Conservation (phyloP, 2,888 invertebrate genomes). For the Erebia ligea region DNA sequence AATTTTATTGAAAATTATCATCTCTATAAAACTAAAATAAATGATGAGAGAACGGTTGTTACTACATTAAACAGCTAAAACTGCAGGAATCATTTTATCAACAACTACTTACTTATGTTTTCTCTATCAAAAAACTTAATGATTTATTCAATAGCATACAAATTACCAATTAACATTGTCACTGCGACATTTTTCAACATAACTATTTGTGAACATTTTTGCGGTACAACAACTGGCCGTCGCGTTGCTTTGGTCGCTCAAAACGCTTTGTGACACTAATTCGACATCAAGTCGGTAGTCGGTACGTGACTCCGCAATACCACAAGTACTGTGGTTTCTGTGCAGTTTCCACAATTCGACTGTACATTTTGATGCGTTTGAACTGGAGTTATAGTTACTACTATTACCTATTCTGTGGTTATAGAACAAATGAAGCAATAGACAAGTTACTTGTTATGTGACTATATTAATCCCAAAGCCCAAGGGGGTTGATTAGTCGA, state of each 20-base stretch:
- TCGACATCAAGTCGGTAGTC: not conserved
- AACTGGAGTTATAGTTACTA: no score
- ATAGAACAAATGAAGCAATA: not conserved
- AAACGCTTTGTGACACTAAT: constrained; percentile 2
- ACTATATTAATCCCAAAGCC: no score
- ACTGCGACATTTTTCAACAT: not conserved
- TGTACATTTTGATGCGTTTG: not conserved
- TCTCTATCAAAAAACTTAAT: no score
- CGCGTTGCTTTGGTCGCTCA: not conserved
- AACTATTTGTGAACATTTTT: not conserved
- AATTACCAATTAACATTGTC: not conserved
- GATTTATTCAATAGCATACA: no score
- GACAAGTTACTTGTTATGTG: not conserved
- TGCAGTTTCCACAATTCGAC: not conserved
- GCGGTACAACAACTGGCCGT: not conserved
- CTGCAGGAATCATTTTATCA: no score
- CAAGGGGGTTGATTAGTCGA: no score
- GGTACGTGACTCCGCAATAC: not conserved
- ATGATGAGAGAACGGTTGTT: no score
- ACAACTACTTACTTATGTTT: no score
- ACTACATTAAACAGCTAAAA: no score
- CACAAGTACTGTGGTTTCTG: constrained; percentile 1
- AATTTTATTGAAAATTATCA: no score
- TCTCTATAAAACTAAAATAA: no score
- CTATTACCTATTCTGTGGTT: no score